phyloP scores from a whole-genome alignment of 2,888 invertebrate species.

The Brassicogethes aeneus region DNA sequence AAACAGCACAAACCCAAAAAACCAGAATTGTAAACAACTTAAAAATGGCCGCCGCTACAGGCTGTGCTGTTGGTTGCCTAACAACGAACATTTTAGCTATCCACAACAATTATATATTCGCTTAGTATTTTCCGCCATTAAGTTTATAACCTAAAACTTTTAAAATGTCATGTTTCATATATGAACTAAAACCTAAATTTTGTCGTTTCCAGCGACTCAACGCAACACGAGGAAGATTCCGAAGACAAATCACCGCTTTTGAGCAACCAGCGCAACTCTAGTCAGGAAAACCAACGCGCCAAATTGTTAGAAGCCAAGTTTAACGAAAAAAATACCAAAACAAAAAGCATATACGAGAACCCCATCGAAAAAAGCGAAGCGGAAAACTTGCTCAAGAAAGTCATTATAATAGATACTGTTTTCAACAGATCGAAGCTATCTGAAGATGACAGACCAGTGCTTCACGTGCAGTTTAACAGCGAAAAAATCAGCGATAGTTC shows the following conservation, averaged over 20 bases:
- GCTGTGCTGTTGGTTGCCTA: no score
- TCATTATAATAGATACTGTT: not conserved
- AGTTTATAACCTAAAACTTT: no score
- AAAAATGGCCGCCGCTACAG: no score
- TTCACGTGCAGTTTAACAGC: constrained; percentile 54
- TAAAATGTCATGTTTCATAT: no score
- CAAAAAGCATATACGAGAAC: constrained; percentile 19
- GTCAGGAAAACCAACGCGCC: not conserved
- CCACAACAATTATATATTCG: no score
- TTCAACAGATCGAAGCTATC: not conserved
- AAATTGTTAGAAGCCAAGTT: constrained; percentile 8
- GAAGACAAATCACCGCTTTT: not conserved
- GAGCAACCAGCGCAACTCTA: not conserved
- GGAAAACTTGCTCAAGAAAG: constrained; percentile 8
- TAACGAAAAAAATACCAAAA: constrained; percentile 20
- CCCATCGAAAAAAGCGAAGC: constrained; percentile 11
- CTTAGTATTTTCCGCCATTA: no score
- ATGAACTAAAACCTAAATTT: no score
- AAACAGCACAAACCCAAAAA: no score
- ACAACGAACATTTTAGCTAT: no score
- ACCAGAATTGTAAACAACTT: no score
- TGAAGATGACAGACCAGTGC: constrained; percentile 35
- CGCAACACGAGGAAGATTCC: not conserved
- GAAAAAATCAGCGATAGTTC: constrained; percentile 28
- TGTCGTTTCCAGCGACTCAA: no score